phyloP scores from a whole-genome alignment of 2,797 vertebrate genomes.

The Hyperoplus lanceolatus region DNA sequence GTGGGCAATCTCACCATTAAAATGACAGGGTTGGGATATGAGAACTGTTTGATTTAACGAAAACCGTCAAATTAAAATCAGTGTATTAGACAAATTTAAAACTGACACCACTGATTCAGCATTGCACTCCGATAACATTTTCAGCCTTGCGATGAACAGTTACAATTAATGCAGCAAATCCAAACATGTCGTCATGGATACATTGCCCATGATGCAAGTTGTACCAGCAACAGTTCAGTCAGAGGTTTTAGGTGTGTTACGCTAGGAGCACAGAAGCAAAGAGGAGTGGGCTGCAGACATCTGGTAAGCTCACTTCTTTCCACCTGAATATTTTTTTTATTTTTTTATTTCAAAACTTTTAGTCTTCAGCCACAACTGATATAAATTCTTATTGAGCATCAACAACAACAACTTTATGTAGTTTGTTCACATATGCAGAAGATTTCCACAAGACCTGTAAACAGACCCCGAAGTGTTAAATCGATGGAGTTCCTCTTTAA shows the following conservation, averaged over 20 bases:
- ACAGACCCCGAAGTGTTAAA: constrained; percentile 9
- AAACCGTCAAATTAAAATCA: too few species aligned
- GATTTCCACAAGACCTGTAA: constrained; percentile 8
- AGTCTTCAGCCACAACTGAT: neutral
- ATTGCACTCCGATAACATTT: neutral
- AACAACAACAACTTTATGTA: constrained; percentile 1
- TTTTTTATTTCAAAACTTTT: neutral
- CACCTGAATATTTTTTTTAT: neutral
- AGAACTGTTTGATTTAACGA: too few species aligned
- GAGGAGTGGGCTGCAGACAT: neutral
- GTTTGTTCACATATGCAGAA: constrained; percentile 8
- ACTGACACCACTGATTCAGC: too few species aligned
- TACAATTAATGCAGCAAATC: neutral
- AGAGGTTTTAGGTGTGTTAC: neutral
- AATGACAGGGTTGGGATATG: too few species aligned
- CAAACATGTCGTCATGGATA: neutral
- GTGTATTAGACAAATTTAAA: too few species aligned
- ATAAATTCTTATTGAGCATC: neutral
- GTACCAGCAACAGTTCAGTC: rapidly evolving
- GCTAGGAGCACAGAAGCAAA: neutral
- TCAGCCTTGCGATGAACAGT: neutral
- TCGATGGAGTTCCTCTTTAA: constrained; percentile 17
- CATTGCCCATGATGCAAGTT: constrained; percentile 2
- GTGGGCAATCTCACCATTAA: too few species aligned
- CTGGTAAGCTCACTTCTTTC: neutral